phyloP scores from a whole-genome alignment of 2,797 vertebrate species.

The Propithecus perrieri region DNA sequence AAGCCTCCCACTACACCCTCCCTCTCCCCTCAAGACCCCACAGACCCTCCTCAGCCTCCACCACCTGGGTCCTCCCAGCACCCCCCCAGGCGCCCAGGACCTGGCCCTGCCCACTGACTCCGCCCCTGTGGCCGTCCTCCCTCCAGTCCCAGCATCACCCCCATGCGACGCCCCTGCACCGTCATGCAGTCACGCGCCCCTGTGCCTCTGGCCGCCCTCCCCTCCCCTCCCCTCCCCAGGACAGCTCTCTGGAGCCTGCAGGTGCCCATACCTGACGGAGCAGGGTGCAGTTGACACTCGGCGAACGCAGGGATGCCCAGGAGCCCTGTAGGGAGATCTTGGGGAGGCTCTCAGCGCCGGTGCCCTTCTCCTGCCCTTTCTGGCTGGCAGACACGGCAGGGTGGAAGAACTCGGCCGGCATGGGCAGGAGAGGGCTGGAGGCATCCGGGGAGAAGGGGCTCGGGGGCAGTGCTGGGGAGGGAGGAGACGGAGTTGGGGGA shows the following conservation, averaged over 20 bases:
- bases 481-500: not conserved
- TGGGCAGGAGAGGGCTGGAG: constrained; percentile 88
- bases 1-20: not conserved
- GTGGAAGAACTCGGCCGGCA: constrained; percentile 95
- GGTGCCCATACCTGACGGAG: constrained; percentile 88
- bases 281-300: constrained; percentile 90
- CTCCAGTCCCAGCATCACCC: not conserved
- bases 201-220: too few relatives aligned
- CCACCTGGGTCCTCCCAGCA: too few relatives aligned
- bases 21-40: not conserved
- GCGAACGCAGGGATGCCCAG: constrained; percentile 94
- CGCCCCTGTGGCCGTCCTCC: not conserved
- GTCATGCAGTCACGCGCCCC: not conserved
- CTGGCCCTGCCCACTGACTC: not conserved
- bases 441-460: constrained; percentile 81
- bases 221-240: too few relatives aligned
- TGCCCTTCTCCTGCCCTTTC: constrained; percentile 85
- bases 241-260: not conserved
- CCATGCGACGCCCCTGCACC: not conserved
- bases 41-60: not conserved
- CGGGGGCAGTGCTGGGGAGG: constrained; percentile 66
- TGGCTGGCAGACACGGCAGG: constrained; percentile 89
- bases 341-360: constrained; percentile 85
- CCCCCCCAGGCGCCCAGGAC: constrained; percentile 50
- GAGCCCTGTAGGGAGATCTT: constrained; percentile 93